Evolutionary conservation across 2,797 vertebrate species (phyloP).

Genomic region (Myotis daubentonii): DNA sequence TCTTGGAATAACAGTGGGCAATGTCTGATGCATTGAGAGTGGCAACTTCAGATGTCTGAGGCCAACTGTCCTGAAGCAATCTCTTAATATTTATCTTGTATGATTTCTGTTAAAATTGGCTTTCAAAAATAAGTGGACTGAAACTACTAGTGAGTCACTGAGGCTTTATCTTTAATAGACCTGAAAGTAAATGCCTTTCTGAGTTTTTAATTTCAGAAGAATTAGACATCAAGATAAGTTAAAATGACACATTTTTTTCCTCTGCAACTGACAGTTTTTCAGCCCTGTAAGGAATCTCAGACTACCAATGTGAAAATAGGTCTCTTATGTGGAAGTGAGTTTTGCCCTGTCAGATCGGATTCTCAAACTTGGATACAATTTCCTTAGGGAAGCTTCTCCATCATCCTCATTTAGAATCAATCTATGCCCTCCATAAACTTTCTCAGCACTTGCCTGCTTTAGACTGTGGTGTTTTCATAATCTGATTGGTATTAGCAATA

Average conservation of each 20-base stretch:
- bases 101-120: slow-evolving; percentile 45
- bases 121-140: slow-evolving; percentile 29
- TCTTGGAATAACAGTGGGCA: not conserved
- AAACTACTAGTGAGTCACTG: slow-evolving; percentile 21
- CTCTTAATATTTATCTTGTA: slow-evolving; percentile 64
- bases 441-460: not conserved
- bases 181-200: not conserved
- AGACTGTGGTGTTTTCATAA: not conserved
- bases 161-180: slow-evolving; percentile 43
- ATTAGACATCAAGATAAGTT: slow-evolving; percentile 41
- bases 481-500: not conserved
- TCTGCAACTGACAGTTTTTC: not conserved
- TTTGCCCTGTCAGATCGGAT: not conserved
- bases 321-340: not conserved
- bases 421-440: not conserved
- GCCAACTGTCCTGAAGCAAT: slow-evolving; percentile 20
- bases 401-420: not conserved
- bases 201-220: slow-evolving; percentile 59
- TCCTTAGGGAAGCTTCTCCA: not conserved
- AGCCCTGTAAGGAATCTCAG: not conserved
- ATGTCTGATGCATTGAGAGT: not conserved
- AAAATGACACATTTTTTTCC: not conserved
- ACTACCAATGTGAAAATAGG: not conserved
- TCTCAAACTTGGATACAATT: not conserved
- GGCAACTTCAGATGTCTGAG: slow-evolving; percentile 73